phyloP scores from a whole-genome alignment of 2,888 invertebrate genomes.

The Napeogenes inachia region DNA sequence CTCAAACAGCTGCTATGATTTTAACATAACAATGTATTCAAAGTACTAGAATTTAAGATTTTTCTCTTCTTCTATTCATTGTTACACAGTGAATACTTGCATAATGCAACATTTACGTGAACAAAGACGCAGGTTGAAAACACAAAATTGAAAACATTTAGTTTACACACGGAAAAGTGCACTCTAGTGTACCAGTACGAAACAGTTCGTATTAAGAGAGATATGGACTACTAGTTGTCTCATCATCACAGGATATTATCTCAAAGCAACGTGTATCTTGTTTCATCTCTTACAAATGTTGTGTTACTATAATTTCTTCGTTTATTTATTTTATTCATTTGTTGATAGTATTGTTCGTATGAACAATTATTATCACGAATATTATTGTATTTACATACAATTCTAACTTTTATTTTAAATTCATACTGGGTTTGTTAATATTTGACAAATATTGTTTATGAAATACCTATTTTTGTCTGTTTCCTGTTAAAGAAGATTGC shows the following conservation, averaged over 20 bases:
- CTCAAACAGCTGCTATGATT: constrained; percentile 25
- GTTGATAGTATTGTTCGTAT: too few relatives aligned
- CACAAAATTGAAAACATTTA: constrained; percentile 29
- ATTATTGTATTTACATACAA: too few relatives aligned
- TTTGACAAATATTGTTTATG: too few relatives aligned
- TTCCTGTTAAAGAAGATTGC: neutral
- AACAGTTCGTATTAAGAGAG: too few relatives aligned
- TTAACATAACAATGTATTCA: constrained; percentile 33
- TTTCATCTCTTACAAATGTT: too few relatives aligned
- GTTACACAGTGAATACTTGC: constrained; percentile 38
- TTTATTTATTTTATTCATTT: too few relatives aligned
- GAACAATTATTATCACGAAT: too few relatives aligned
- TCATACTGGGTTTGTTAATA: too few relatives aligned
- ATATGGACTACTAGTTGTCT: too few relatives aligned
- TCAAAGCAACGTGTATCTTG: neutral
- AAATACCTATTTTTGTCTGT: neutral
- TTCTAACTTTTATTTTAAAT: too few relatives aligned
- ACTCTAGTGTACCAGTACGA: neutral
- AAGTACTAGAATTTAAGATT: constrained; percentile 31
- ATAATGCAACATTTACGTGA: constrained; percentile 38
- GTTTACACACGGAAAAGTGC: constrained; percentile 8
- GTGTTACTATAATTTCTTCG: too few relatives aligned
- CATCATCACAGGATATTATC: neutral
- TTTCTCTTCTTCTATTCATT: constrained; percentile 28
- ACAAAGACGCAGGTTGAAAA: constrained; percentile 42